phyloP scores from a whole-genome alignment of 2,888 invertebrate species.

The Carterocephalus palaemon region DNA sequence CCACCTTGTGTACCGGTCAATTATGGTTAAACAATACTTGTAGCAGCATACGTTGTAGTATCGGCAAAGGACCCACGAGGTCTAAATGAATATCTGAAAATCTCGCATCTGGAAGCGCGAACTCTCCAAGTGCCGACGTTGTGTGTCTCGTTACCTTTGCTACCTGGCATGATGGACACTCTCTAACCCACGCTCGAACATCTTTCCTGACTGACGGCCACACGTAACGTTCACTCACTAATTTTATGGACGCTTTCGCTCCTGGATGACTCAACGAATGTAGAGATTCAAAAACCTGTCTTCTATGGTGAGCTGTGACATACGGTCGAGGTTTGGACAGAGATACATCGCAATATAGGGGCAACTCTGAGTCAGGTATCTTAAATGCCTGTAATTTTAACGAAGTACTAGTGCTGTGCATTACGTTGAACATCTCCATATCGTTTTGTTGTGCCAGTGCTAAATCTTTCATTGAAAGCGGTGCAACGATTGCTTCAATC shows the following conservation, averaged over 20 bases:
- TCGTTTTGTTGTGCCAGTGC: constrained; percentile 29
- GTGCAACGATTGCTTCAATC: constrained; percentile 29
- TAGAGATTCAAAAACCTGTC: no score
- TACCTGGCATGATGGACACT: constrained; percentile 4
- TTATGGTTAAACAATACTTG: constrained; percentile 32
- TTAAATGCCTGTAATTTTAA: no score
- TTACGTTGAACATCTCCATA: constrained; percentile 23
- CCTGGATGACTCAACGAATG: no score
- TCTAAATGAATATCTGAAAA: constrained; percentile 28
- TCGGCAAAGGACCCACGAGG: constrained; percentile 30
- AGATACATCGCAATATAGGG: no score
- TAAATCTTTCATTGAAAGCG: constrained; percentile 20
- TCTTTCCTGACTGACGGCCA: constrained; percentile 20
- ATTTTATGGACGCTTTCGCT: not conserved
- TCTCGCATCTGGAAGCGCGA: constrained; percentile 19
- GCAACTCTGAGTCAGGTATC: no score
- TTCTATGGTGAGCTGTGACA: no score
- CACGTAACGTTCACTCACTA: constrained; percentile 2
- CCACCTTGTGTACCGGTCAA: constrained; percentile 41
- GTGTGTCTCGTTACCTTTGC: constrained; percentile 4
- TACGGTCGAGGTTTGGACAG: no score
- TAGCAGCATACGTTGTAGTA: constrained; percentile 17
- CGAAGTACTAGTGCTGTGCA: no score
- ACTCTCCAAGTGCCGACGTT: constrained; percentile 16
- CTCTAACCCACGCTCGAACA: constrained; percentile 2